Base-by-base conservation (phyloP, 2,888 invertebrate species). In the Chrysodeixis includens region DNA sequence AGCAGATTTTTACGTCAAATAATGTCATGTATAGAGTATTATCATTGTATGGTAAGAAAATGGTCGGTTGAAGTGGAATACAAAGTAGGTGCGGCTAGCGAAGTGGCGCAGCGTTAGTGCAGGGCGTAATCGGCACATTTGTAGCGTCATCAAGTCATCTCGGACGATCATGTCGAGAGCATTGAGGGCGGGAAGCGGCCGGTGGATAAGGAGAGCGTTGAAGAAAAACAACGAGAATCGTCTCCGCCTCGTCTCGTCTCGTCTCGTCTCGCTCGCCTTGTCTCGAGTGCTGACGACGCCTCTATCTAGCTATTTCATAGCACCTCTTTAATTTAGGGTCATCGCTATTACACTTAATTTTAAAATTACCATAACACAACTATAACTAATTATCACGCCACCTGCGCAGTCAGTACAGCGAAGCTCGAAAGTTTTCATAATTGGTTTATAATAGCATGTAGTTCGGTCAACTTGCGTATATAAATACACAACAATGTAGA, bases 191-290 rank as follows among this genome's bases (percentile, higher is more conserved):
- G 54, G 49, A 63, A 62, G 40, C 40, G 62, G 71, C 66, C 60
- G 66, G 22, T 12, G 30, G 72, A 70, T 73, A 72, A 66, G 61
- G 55, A 61, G 59, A 53, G 22, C 52, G 52, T 60, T 72, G 69
- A 70, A 68, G 56, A 78, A 77, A 67, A 73, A 79, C 74, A 78
- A 63, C 68, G 66, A 14, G 14, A 49, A 30, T 66, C 56, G 55
- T 22, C 65, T 26, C 26, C 26, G 26, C 26, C 26, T 26, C 26
- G 26, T 6, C 26, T 26, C 26, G 26, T 26, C 26, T 26, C 26
- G 26, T 46, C 60, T 62, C 61, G n/a, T n/a, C n/a, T n/a, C n/a
- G n/a, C n/a, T n/a, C 8, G 5, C 26, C n/a, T n/a, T n/a, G 4
- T 2, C 12, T 46, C 49, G 58, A 71, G 59, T 71, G 79, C 74